These are phyloP conservation scores for Drosophila lacertosa DNA, from an alignment of 1,140 invertebrate species.

Conservation along the genomic window DNA sequence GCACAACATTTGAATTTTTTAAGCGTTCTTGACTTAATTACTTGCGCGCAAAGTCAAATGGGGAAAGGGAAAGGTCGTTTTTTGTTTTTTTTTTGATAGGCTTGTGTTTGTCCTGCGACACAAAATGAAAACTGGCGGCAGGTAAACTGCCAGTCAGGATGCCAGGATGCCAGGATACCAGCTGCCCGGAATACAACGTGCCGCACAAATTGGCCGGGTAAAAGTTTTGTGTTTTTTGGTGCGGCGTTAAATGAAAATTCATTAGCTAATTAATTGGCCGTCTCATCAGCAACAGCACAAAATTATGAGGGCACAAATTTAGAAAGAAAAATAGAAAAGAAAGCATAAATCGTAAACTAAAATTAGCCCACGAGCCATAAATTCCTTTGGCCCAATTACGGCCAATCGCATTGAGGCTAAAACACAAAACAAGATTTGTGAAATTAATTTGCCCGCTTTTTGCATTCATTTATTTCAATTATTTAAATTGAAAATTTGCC, in stretches of 20 bases:
- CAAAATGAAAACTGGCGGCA: conserved; percentile 51
- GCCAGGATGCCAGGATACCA: too few relatives aligned
- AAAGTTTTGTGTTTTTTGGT: conserved; percentile 31
- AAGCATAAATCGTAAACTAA: conserved; percentile 52
- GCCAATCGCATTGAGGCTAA: conserved; percentile 31
- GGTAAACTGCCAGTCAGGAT: conserved; percentile 37
- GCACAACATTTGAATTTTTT: conserved; percentile 47
- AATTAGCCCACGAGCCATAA: conserved; percentile 45
- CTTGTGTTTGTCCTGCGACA: conserved; percentile 29
- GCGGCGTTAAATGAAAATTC: conserved; percentile 58
- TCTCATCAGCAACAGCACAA: conserved; percentile 42
- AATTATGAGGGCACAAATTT: conserved; percentile 17
- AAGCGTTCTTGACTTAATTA: conserved; percentile 45
- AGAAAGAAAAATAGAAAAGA: conserved; percentile 1
- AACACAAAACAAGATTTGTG: conserved; percentile 41
- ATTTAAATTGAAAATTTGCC: conserved; percentile 27
- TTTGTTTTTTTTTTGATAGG: neutral
- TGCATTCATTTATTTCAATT: conserved; percentile 55
- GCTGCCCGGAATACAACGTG: conserved; percentile 13
- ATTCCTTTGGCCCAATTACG: conserved; percentile 43
- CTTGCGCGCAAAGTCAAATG: conserved; percentile 23
- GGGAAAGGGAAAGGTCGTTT: neutral
- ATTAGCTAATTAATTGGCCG: conserved; percentile 74
- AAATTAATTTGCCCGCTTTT: conserved; percentile 44
- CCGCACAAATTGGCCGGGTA: conserved; percentile 50